Evolutionary conservation across 2,888 invertebrate genomes (phyloP), one percentile per base, ranked within the genome.

Genomic region (Melieria crassipennis): DNA sequence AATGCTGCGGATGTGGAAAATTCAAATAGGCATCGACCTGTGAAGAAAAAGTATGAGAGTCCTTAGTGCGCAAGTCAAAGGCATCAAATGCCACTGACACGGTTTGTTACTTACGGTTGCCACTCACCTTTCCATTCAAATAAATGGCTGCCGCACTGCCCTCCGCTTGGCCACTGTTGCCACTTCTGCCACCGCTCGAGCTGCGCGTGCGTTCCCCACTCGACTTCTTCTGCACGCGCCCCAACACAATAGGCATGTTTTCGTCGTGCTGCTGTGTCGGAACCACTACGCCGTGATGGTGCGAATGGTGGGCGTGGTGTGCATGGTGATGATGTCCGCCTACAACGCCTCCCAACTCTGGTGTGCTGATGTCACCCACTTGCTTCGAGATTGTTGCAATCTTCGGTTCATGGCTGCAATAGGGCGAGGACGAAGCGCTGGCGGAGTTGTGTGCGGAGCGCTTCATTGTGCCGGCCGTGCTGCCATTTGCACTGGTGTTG

Each of bases 311-410:
- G 65, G 73, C 77, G 76, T 74, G 78, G 75, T 73, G 80, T 1
- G 72, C 61, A 45, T 77, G 76, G 68, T 76, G 75, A 48, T 69
- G 74, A 61, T 76, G 75, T 60, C 61, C 67, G 67, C 63, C 73
- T 52, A 69, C 46, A 42, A 68, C 66, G 4, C 55, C 52, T 13
- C 52, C 46, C 10, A 55, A 13, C 6, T 71, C 66, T 42, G 57
- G 55, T 55, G 69, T 55, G 2, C 66, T 48, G 79, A 16, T 77
- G 75, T 86, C 84, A 62, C 84, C 85, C 42, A 86, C 83, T 70
- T 85, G 86, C 65, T 85, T 86, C 4, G 87, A 87, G 69, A 87
- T 87, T 43, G 87, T 87, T 3, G 86, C 79, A 61, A 87, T 87
- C 77, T 87, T 87, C 1, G 82, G 76, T 62, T 85, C 84, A 73